Base-by-base conservation (phyloP, 2,888 invertebrate species). In the Acleris holmiana region DNA sequence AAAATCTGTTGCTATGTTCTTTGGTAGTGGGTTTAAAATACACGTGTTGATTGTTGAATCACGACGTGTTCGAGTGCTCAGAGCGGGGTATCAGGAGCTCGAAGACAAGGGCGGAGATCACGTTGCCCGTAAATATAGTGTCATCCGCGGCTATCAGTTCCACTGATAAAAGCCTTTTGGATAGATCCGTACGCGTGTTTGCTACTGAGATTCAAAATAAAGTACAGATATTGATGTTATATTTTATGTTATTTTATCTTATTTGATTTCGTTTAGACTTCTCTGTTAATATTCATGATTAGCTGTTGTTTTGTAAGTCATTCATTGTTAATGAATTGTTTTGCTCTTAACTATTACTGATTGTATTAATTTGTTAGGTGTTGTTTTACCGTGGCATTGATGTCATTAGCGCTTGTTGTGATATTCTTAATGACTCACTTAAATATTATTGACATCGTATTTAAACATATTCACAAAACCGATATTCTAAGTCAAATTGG, bases 401-500 rank as follows among this genome's bases (percentile, higher is more conserved):
- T 35, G 35, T 35, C 35, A 35, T 35, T 35, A 13, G 13, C 3
- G 35, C 13, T 35, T 35, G 35, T 35, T 35, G 13, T 35, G 35
- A 13, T 35, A 35, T 35, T 13, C 35, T 35, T 35, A 35, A 35
- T 35, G 35, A 35, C 35, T 13, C 35, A 13, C 35, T 13, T 35
- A 35, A 35, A 35, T 44, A 40, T 41, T 40, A 15, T n/a, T 13
- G n/a, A 47, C 40, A 21, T 40, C 41, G 19, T 49, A 55, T 19
- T 25, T 17, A 10, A 53, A 44, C 41, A 46, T 25, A 48, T 21
- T 56, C 21, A 29, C 44, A 48, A 54, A 71, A 69, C 66, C 71
- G 73, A 75, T 69, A 72, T 70, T 69, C n/a, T n/a, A n/a, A n/a
- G 67, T 73, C 73, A 72, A 76, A 79, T 77, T 77, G 70, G 78